These are phyloP conservation scores for Pandion haliaetus DNA, from an alignment of 2,113 vertebrate species.

Conservation along the genomic window DNA sequence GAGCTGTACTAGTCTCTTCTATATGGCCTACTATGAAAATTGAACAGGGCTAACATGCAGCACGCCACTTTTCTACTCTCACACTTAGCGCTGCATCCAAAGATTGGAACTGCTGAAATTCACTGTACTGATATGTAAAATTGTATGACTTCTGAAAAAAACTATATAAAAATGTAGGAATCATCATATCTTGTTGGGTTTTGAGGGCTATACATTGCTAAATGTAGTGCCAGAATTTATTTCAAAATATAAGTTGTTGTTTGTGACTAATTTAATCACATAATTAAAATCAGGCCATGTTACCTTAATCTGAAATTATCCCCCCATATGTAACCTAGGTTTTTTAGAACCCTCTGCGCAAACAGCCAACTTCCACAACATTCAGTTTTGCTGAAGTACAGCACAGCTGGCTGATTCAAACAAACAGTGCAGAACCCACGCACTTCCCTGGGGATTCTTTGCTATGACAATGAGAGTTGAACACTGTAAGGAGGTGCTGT, in stretches of 20 bases:
- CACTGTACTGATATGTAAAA: accelerated
- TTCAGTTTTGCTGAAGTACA: neutral
- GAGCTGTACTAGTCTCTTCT: neutral
- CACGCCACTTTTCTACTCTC: neutral
- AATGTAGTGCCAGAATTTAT: neutral
- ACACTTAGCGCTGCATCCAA: accelerated
- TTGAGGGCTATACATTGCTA: neutral
- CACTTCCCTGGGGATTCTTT: neutral
- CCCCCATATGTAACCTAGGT: accelerated
- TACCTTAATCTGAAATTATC: neutral
- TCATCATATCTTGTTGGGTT: neutral
- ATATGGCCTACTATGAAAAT: neutral
- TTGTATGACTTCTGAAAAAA: neutral
- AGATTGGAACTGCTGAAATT: neutral
- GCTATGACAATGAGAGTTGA: accelerated
- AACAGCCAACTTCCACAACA: neutral
- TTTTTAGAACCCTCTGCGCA: neutral
- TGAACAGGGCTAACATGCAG: neutral
- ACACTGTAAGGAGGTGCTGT: accelerated
- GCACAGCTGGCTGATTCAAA: neutral
- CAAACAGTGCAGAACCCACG: accelerated
- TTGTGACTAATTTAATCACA: neutral
- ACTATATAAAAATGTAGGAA: accelerated
- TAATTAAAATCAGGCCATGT: neutral
- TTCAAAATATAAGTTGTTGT: neutral